These are phyloP conservation scores for Rotaria socialis DNA, from an alignment of 2,888 invertebrate genomes.

Conservation along the genomic window DNA sequence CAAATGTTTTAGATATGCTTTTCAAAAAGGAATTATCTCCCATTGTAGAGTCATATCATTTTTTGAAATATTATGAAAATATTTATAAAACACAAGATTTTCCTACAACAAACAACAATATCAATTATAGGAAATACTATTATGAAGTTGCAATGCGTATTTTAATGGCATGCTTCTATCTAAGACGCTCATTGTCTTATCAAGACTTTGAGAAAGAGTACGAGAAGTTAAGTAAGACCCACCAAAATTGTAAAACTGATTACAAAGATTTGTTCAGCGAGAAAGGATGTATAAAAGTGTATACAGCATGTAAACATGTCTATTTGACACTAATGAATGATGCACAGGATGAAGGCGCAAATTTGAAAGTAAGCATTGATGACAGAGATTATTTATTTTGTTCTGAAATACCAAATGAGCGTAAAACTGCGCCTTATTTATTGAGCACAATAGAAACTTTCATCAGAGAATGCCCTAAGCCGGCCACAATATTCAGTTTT, in stretches of 20 bases:
- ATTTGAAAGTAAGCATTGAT: not conserved
- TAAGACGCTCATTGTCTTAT: not conserved
- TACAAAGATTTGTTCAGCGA: no score
- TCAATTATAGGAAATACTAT: not conserved
- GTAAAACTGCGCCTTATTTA: not conserved
- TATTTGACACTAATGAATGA: not conserved
- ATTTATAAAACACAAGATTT: not conserved
- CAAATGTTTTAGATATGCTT: not conserved
- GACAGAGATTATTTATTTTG: not conserved
- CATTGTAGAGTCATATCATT: not conserved
- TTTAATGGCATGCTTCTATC: not conserved
- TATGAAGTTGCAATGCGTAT: not conserved
- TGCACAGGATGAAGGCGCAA: not conserved
- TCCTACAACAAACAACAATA: not conserved
- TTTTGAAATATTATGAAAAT: not conserved
- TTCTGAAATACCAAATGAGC: not conserved
- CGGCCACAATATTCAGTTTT: no score
- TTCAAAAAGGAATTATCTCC: not conserved
- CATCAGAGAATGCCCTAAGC: no score
- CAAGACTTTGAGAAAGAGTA: not conserved
- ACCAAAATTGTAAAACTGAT: no score
- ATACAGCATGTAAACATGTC: not conserved
- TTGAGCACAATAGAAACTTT: not conserved
- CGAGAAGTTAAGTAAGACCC: no score
- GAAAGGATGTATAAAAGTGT: not conserved